A percentile compares a stretch with the other conserved stretches of the same genome.
These are phyloP conservation scores for Zhuqinia jingwanae DNA, from an alignment of 2,888 invertebrate genomes.

Conservation along the genomic window DNA sequence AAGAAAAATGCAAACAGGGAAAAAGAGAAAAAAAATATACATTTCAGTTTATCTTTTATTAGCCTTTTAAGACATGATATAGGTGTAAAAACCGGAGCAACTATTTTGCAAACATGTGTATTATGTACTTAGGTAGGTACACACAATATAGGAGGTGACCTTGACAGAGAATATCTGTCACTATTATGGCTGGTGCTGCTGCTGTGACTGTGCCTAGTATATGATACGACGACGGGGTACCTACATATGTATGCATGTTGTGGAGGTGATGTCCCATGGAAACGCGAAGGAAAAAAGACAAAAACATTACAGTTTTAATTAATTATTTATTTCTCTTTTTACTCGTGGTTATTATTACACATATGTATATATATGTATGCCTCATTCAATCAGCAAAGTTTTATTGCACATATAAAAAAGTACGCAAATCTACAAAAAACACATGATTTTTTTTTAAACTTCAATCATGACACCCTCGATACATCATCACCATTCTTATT, in stretches of 20 bases:
- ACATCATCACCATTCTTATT: too few relatives aligned
- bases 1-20: too few relatives aligned
- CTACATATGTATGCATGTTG: neutral
- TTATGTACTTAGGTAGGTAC: too few relatives aligned
- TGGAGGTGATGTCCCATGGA: neutral
- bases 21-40: too few relatives aligned
- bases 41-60: too few relatives aligned
- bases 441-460: neutral
- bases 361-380: neutral
- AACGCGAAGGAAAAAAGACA: neutral
- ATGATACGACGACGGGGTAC: too few relatives aligned
- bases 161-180: neutral
- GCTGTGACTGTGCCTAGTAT: neutral
- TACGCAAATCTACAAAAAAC: conserved; percentile 28
- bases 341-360: conserved; percentile 26
- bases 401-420: conserved; percentile 15
- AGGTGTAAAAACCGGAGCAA: too few relatives aligned
- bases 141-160: too few relatives aligned
- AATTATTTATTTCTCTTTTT: conserved; percentile 23
- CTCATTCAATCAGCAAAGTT: conserved; percentile 20
- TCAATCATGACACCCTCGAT: too few relatives aligned
- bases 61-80: too few relatives aligned
- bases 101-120: too few relatives aligned
- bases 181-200: too few relatives aligned
- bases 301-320: conserved; percentile 9